Percentiles rank a stretch among this genome's conserved stretches.
Evolutionary conservation across 2,797 vertebrate species (phyloP).

Genomic region (Cyclura pinguis): DNA sequence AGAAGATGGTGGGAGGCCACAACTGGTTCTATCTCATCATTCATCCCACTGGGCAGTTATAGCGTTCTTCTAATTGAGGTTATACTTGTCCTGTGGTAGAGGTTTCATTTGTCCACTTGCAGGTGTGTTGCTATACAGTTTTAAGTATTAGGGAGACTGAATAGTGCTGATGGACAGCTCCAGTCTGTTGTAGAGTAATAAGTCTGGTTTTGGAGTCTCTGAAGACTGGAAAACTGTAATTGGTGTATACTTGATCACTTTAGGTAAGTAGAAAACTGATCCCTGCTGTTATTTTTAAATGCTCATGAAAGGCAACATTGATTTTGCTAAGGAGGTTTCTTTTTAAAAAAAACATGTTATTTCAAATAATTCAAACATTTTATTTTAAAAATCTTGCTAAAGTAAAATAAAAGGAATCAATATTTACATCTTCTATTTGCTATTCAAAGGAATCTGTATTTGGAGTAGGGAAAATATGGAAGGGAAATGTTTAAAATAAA

Average conservation of each 20-base stretch:
- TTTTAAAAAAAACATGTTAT: not conserved
- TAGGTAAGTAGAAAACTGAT: conserved; percentile 48
- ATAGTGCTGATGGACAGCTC: conserved; percentile 27
- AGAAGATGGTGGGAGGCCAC: not conserved
- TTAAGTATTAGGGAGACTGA: not conserved
- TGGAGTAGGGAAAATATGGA: not conserved
- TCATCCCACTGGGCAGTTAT: not conserved
- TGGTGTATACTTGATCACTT: conserved; percentile 42
- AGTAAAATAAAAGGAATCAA: not conserved
- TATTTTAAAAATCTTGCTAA: not conserved
- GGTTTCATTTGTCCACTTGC: not conserved
- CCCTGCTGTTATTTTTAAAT: not conserved
- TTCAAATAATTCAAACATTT: not conserved
- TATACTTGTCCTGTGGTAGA: not conserved
- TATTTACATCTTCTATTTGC: not conserved
- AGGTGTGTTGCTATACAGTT: not conserved
- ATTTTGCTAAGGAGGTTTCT: not conserved
- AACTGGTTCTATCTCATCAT: not conserved
- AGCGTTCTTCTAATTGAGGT: not conserved
- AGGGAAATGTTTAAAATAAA: not conserved
- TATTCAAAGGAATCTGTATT: not conserved
- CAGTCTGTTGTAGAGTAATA: conserved; percentile 5
- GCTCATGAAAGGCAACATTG: not conserved
- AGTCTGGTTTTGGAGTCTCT: conserved; percentile 31
- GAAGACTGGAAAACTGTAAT: conserved; percentile 26